Base-by-base conservation (phyloP, 2,113 vertebrate species). In the Hyperopisus bebe region DNA sequence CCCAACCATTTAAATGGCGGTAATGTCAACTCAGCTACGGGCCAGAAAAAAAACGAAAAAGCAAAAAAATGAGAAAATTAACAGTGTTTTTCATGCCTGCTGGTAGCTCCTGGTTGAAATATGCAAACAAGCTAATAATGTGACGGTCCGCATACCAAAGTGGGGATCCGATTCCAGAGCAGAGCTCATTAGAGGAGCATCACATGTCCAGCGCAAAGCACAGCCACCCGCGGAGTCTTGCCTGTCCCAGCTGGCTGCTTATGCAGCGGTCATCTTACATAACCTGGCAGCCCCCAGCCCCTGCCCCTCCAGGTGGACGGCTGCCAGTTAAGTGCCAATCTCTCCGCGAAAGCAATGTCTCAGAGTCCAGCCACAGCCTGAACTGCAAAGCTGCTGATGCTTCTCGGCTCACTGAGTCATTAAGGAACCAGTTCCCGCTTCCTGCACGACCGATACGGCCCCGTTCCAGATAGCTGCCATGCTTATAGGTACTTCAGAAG, bases 251-350 rank as follows among this genome's bases (percentile, higher is more conserved):
- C 74, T 80, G 74, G 35, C 74, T 80, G 35, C 70, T 77, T 77
- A 77, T 80, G 74, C 74, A 80, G 74, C 35, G 74, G 74, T 80
- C 74, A 80, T 80, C 74, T 80, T 80, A 80, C 74, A 80, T 80
- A 80, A 80, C 74, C 74, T 80, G 74, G 74, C 74, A 80, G 74
- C 74, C 74, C 39, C 35, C 13, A 80, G 35, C 35, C 74, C 31
- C 13, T 80, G 74, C 74, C 74, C 74, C 39, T 42, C 74, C 74
- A 80, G 74, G 35, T 80, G 74, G 74, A 80, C 3, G 35, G 74
- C 15, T 80, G 74, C 74, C 74, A 80, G 74, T 42, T 80, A 80
- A 80, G 15, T 80, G 74, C 74, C 62, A 70, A 31, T 70, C 62
- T 70, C 62, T 13, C 62, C 1, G 62, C 10, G 62, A 27, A 66